Base-by-base conservation (phyloP, 2,888 invertebrate genomes). In the Folsomia manolachei region DNA sequence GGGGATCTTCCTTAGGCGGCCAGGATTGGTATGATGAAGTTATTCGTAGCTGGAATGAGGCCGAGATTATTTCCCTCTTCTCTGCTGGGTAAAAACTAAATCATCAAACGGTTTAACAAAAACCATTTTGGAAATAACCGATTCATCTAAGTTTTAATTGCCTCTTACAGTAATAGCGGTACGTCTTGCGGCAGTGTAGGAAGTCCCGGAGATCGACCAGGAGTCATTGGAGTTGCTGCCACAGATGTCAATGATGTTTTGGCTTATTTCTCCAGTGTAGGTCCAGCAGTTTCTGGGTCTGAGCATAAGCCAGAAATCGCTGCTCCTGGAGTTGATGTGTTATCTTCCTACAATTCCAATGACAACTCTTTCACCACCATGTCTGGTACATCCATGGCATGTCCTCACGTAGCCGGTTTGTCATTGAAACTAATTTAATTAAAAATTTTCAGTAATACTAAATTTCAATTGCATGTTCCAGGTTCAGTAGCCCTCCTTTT, bases 11-110 rank as follows among this genome's bases (percentile, higher is more conserved):
- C 2, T 14, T 26, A 11, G 67, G 67, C 24, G 70, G 70, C 14
- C 66, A 70, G 24, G 70, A 64, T 18, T 73, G 66, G 66, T 75
- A 65, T 19, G 53, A 72, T 27, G 68, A 70, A 9, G 71, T 71
- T 24, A 69, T 75, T n/a, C 1, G 52, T n/a, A 56, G 56, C 7
- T 75, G 69, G 69, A 68, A 69, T 23, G 56, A 53, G 2, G 75
- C 72, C 11, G 66, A 66, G 4, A 69, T 75, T 21, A 69, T 75
- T 24, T 72, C 75, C 4, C 69, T 75, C 2, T 75, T 67, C 56
- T 67, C 67, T 21, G 39, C 7, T 39, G 25, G 23, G 27, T 26
- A 69, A 24, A 39, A 11, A 66, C 27, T n/a, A n/a, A n/a, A n/a
- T 39, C 39, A 39, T 39, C 39, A 39, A 4, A 39, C 39, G 39